phyloP scores from a whole-genome alignment of 1,140 invertebrate species.

The Drosophila melanogaster region Release_6_plus_ISO1_MT NT_033777.3:20000501-20001000 shows the following conservation, averaged over 20 bases:
- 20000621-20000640: conserved; percentile 17
- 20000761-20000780: no score
- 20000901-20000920: neutral
- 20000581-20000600: conserved; percentile 11
- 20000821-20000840: no score
- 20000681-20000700: neutral
- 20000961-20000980: conserved; percentile 1
- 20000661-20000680: conserved; percentile 8
- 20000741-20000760: no score
- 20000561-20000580: conserved; percentile 10
- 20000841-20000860: no score
- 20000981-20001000: conserved; percentile 10
- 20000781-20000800: no score
- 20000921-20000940: conserved; percentile 6
- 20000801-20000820: neutral
- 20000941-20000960: conserved; percentile 18
- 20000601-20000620: conserved; percentile 34
- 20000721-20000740: neutral
- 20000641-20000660: conserved; percentile 28
- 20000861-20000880: neutral
- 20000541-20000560: conserved; percentile 41
- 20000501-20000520: conserved; percentile 79
- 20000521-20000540: conserved; percentile 78
- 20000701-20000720: neutral
- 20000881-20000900: neutral